Evolutionary conservation across 1,140 invertebrate species (phyloP), one percentile per base, ranked within the genome.

Genomic region (Papilio polyxenes): DNA sequence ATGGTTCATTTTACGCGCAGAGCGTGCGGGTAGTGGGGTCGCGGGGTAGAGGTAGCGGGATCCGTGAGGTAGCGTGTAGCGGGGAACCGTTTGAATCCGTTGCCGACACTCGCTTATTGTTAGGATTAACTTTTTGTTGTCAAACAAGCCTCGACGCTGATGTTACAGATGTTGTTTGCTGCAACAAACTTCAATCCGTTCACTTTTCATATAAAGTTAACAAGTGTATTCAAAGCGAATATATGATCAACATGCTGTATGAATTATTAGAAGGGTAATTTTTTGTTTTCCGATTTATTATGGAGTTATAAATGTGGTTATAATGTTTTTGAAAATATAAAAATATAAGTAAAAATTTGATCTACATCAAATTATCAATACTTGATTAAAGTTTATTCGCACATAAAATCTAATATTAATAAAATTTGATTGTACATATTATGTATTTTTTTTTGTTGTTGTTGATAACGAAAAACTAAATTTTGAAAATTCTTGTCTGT

Each of bases 91-190:
- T 79, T 79, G 76, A 79, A 79, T 79, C 53, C 53, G 76, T 53
- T 59, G 9, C 76, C 76, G 65, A 40, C 65, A 79, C 37, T 59
- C 76, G 76, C 53, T 62, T 59, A 59, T 79, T 79, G 76, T 79
- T 79, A n/a, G 76, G 76, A 79, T 79, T 79, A 79, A 79, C 76
- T 79, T 79, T 79, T 79, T 79, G 76, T 79, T 79, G 53, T 79
- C 40, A 31, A 44, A 79, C 51, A 59, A 56, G 76, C 53, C 76
- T 40, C n/a, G 17, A 51, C 20, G 53, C 51, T 20, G 17, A 53
- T 59, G 49, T 78, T 69, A 69, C 65, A 69, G 4, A 37, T 11
- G 53, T 37, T 11, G 53, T 37, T n/a, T 37, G 65, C 65, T 5
- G 37, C 23, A 69, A 69, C 65, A 37, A 69, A 72, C 65, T 72